A percentile compares a stretch with the other conserved stretches of the same genome.
phyloP scores from a whole-genome alignment of 2,888 invertebrate genomes.

The Pyrrhosoma nymphula region DNA sequence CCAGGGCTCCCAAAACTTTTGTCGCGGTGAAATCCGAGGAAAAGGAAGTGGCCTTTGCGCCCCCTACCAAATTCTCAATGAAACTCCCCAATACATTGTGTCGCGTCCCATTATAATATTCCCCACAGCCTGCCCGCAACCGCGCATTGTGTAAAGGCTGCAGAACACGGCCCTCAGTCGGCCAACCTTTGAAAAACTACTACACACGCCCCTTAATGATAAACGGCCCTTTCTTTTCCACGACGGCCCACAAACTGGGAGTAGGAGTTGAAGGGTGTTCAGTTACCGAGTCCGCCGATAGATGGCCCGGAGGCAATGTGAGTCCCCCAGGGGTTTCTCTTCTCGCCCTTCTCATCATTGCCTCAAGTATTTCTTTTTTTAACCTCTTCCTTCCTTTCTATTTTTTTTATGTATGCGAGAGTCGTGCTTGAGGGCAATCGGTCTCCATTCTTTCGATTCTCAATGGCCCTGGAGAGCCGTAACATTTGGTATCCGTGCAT shows the following conservation, averaged over 20 bases:
- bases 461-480: slow-evolving; percentile 32
- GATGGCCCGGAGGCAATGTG: background rate
- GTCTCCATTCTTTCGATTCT: background rate
- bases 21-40: background rate
- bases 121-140: background rate
- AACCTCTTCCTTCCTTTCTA: background rate
- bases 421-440: slow-evolving; percentile 1
- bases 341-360: background rate
- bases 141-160: background rate
- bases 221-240: background rate
- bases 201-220: background rate
- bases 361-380: background rate
- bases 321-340: background rate
- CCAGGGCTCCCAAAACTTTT: background rate
- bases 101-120: slow-evolving; percentile 10
- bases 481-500: slow-evolving; percentile 35
- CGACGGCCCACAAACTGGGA: background rate
- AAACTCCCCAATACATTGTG: slow-evolving; percentile 12
- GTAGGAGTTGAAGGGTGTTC: background rate
- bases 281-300: background rate
- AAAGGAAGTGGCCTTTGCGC: background rate
- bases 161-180: background rate
- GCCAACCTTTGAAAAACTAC: background rate
- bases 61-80: background rate
- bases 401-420: background rate